A percentile compares a stretch with the other conserved stretches of the same genome.
These are phyloP conservation scores for Himalopsyche anomala DNA, from an alignment of 2,888 invertebrate species.

Conservation along the genomic window DNA sequence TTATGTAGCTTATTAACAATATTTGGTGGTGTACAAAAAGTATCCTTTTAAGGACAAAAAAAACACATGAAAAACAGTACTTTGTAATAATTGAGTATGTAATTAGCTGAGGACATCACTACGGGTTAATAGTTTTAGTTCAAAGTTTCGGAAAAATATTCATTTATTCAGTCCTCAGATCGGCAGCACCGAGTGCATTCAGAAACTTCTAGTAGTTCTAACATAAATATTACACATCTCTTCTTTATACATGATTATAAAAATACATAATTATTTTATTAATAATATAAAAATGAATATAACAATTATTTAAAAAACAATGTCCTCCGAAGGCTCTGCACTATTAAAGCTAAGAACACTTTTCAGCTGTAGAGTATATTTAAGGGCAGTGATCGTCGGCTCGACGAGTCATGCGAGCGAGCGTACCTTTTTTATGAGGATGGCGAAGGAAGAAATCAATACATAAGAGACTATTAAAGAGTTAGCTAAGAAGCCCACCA, in stretches of 20 bases:
- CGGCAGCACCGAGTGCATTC: slow-evolving; percentile 61
- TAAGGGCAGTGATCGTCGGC: slow-evolving; percentile 25
- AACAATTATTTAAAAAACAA: slow-evolving; percentile 62
- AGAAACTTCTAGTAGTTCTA: slow-evolving; percentile 61
- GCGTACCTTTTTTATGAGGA: slow-evolving; percentile 14
- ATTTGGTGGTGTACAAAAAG: slow-evolving; percentile 55
- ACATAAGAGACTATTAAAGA: slow-evolving; percentile 56
- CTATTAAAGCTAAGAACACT: slow-evolving; percentile 63
- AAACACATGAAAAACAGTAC: slow-evolving; percentile 45
- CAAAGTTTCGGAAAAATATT: slow-evolving; percentile 62
- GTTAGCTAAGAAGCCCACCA: slow-evolving; percentile 63
- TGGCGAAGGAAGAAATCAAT: slow-evolving; percentile 62
- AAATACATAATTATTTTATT: slow-evolving; percentile 57
- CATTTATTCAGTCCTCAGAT: slow-evolving; percentile 58
- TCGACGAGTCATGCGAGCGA: slow-evolving; percentile 3
- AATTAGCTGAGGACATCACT: slow-evolving; percentile 58
- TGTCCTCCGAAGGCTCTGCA: slow-evolving; percentile 64
- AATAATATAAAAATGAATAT: slow-evolving; percentile 54
- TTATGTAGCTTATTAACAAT: slow-evolving; percentile 60
- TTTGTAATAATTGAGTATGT: slow-evolving; percentile 45
- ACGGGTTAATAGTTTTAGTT: slow-evolving; percentile 62
- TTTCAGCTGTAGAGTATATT: slow-evolving; percentile 47
- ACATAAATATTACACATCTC: slow-evolving; percentile 65
- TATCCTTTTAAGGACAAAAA: slow-evolving; percentile 56
- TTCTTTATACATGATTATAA: slow-evolving; percentile 63